Percentiles rank a stretch among this genome's conserved stretches.
These are phyloP conservation scores for Selenia dentaria DNA, from an alignment of 2,888 invertebrate genomes.

Conservation along the genomic window DNA sequence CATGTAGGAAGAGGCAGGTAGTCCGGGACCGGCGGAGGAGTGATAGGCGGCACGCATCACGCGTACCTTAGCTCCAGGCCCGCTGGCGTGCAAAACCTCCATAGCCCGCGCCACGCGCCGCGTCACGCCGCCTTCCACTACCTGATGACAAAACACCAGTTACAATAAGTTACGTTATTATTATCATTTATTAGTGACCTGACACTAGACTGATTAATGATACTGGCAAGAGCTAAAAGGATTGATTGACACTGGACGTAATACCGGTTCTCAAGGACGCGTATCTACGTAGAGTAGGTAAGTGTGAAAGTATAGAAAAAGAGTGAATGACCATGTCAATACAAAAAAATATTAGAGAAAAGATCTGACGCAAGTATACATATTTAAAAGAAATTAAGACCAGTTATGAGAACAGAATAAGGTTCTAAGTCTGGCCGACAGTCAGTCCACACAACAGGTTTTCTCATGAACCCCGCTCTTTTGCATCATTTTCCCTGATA, in stretches of 20 bases:
- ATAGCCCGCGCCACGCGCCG: slow-evolving; percentile 82
- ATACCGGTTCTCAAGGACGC: slow-evolving; percentile 11
- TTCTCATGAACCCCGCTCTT: slow-evolving; percentile 17
- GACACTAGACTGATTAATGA: slow-evolving; percentile 19
- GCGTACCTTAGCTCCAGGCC: slow-evolving; percentile 87
- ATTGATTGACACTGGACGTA: slow-evolving; percentile 12
- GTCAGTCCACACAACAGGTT: slow-evolving; percentile 12
- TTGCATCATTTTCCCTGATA: slow-evolving; percentile 8
- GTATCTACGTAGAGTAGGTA: slow-evolving; percentile 1
- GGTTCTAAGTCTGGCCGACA: slow-evolving; percentile 7
- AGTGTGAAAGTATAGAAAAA: background rate
- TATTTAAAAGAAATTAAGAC: slow-evolving; percentile 3
- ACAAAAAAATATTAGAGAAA: slow-evolving; percentile 1
- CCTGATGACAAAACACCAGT: slow-evolving; percentile 44
- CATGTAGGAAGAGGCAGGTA: slow-evolving; percentile 70
- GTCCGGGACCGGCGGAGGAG: slow-evolving; percentile 68
- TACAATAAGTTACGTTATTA: slow-evolving; percentile 1
- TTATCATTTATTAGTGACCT: too few species aligned
- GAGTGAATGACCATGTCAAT: background rate
- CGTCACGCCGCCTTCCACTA: slow-evolving; percentile 76
- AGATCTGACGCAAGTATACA: slow-evolving; percentile 10
- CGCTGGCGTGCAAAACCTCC: slow-evolving; percentile 89
- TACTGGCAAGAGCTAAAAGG: slow-evolving; percentile 6
- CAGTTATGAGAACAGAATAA: background rate
- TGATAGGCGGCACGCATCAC: slow-evolving; percentile 87